phyloP scores from a whole-genome alignment of 2,113 vertebrate genomes.

The Sigmodon hispidus region DNA sequence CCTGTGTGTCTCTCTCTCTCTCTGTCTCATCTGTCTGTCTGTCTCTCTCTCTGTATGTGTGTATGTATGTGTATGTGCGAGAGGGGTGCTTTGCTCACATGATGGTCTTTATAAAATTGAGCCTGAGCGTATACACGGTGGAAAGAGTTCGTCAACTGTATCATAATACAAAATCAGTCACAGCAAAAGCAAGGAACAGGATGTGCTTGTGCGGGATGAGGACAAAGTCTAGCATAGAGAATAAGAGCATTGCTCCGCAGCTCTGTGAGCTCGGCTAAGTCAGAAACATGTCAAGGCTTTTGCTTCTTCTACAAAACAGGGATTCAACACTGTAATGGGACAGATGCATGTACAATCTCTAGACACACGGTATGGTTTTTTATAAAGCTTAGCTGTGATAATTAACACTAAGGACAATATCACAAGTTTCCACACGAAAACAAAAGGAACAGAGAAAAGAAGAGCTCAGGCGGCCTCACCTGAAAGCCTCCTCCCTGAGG shows the following conservation, averaged over 20 bases:
- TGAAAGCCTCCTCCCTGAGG: no score
- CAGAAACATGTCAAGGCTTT: background rate
- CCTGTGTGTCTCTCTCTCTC: no score
- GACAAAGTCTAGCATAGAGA: background rate
- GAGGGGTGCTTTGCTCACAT: background rate
- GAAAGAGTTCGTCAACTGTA: background rate
- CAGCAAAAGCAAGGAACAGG: background rate
- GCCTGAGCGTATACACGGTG: background rate
- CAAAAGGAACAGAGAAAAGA: background rate
- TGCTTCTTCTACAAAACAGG: background rate
- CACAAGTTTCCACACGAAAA: background rate
- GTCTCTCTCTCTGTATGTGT: no score
- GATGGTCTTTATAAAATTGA: background rate
- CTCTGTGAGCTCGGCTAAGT: background rate
- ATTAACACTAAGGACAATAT: background rate
- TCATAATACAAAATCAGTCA: background rate
- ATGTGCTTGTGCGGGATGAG: background rate
- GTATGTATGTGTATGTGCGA: background rate
- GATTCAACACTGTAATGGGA: background rate
- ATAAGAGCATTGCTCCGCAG: background rate
- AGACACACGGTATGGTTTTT: background rate
- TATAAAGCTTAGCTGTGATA: background rate
- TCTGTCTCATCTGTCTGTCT: no score
- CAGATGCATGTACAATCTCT: background rate
- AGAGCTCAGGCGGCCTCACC: background rate